Evolutionary conservation across 2,113 vertebrate genomes (phyloP).

Genomic region (Amblyopsis rosae): DNA sequence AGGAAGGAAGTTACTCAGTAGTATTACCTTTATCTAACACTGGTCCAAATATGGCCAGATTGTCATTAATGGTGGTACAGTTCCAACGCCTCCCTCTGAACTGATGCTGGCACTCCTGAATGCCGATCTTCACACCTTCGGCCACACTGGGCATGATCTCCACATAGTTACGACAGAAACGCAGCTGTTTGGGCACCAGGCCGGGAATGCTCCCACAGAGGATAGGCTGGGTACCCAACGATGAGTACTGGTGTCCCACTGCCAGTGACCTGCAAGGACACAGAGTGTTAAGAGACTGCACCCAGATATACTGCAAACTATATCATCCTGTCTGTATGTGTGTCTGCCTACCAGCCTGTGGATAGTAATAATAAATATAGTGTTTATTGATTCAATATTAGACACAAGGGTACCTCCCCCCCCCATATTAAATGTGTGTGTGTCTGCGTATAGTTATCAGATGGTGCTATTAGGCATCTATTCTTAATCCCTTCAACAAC

Average conservation of each 20-base stretch:
- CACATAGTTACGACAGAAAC: conserved; percentile 96
- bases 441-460: conserved; percentile 46
- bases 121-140: conserved; percentile 91
- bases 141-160: conserved; percentile 98
- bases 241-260: conserved; percentile 90
- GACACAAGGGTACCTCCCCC: conserved; percentile 33
- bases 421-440: conserved; percentile 33
- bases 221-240: conserved; percentile 89
- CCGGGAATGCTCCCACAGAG: conserved; percentile 94
- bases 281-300: conserved; percentile 18
- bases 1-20: not conserved
- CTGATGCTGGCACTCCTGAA: conserved; percentile 96
- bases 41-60: conserved; percentile 93
- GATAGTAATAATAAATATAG: not conserved
- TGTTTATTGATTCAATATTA: conserved; percentile 26
- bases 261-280: conserved; percentile 86
- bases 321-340: not conserved
- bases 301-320: not conserved
- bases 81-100: conserved; percentile 97
- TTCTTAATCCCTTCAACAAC: conserved; percentile 66
- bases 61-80: conserved; percentile 92
- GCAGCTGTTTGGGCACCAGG: conserved; percentile 94
- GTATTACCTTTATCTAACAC: conserved; percentile 93
- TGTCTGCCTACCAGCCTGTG: not conserved
- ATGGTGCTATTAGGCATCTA: conserved; percentile 57